These are phyloP conservation scores for Mesopsocus fuscifrons DNA, from an alignment of 2,888 invertebrate species.

Conservation along the genomic window DNA sequence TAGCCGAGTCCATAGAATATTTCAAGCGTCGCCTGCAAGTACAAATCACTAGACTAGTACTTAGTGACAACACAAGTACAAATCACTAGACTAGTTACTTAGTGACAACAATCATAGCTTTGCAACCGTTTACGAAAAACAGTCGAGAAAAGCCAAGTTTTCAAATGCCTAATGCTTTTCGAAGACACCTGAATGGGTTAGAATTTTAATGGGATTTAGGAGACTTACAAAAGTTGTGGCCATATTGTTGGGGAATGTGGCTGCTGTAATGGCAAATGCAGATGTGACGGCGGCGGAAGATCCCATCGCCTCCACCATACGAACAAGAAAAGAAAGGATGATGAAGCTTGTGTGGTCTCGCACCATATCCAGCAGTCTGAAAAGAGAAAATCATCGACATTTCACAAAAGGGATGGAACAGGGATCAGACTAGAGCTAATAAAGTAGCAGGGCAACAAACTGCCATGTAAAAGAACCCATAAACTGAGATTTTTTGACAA, in stretches of 20 bases:
- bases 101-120: no score
- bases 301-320: constrained; percentile 28
- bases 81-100: no score
- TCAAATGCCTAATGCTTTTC: no score
- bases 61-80: not conserved
- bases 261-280: constrained; percentile 28
- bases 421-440: not conserved
- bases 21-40: constrained; percentile 24
- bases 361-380: constrained; percentile 21
- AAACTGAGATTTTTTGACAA: constrained; percentile 5
- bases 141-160: not conserved
- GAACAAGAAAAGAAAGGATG: constrained; percentile 25
- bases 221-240: constrained; percentile 31
- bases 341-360: constrained; percentile 23
- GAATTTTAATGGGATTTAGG: no score
- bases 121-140: not conserved
- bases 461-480: not conserved
- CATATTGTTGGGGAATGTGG: constrained; percentile 28
- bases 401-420: no score
- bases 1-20: constrained; percentile 25
- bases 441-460: not conserved
- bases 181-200: no score
- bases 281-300: constrained; percentile 25
- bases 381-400: constrained; percentile 11
- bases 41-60: constrained; percentile 8